phyloP scores from a whole-genome alignment of 2,888 invertebrate species.

The Thyatira batis region DNA sequence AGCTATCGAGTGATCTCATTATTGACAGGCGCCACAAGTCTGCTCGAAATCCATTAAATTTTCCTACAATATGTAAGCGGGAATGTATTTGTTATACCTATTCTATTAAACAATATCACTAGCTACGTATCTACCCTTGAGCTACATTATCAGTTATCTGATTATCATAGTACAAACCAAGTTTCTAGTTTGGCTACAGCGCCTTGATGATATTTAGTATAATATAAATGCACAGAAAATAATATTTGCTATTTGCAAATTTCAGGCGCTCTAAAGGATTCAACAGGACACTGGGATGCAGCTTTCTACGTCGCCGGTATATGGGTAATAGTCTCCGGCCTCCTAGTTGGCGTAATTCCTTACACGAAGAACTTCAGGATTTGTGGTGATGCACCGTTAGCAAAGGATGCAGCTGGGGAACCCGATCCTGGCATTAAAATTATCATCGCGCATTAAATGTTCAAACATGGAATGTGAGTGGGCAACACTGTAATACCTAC shows the following conservation, averaged over 20 bases:
- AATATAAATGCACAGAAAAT: no score
- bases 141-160: no score
- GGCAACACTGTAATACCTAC: neutral
- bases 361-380: conserved; percentile 85
- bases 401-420: conserved; percentile 70
- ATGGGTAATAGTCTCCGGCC: conserved; percentile 91
- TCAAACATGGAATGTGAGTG: neutral
- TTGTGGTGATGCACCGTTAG: conserved; percentile 73
- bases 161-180: no score
- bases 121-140: no score
- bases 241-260: conserved; percentile 11
- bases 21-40: no score
- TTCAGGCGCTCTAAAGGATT: conserved; percentile 79
- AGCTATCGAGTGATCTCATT: no score
- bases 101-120: no score
- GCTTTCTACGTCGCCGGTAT: conserved; percentile 91
- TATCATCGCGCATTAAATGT: conserved; percentile 66
- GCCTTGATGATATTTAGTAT: no score
- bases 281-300: conserved; percentile 87
- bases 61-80: no score
- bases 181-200: no score
- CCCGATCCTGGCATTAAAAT: conserved; percentile 73
- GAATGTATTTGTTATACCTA: no score
- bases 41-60: no score
- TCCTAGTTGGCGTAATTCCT: conserved; percentile 85